phyloP scores from a whole-genome alignment of 1,140 invertebrate species.

The Andrena cerasifolii region DNA sequence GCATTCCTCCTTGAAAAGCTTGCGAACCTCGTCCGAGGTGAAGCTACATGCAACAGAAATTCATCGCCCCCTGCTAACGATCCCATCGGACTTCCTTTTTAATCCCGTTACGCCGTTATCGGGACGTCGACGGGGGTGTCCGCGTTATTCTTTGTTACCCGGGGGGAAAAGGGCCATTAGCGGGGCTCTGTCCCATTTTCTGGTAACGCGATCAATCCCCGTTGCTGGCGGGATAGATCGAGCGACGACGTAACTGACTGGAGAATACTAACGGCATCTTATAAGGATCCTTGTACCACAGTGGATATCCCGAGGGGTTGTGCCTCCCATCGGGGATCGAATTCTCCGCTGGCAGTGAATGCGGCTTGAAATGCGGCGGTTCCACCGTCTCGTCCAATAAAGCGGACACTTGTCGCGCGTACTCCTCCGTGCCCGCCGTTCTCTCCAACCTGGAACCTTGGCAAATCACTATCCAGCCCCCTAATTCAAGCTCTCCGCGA shows the following conservation, averaged over 20 bases:
- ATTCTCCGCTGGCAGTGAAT: constrained; percentile 61
- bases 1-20: constrained; percentile 10
- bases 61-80: too few relatives aligned
- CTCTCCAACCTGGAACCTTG: constrained; percentile 60
- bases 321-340: constrained; percentile 55
- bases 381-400: constrained; percentile 68
- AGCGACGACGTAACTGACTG: constrained; percentile 13
- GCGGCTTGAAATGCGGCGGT: constrained; percentile 64
- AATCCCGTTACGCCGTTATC: constrained; percentile 20
- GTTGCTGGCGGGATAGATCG: not conserved
- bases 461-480: not conserved
- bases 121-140: not conserved
- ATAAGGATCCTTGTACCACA: constrained; percentile 70
- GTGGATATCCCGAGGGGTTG: constrained; percentile 56
- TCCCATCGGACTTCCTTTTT: not conserved
- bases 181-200: constrained; percentile 3
- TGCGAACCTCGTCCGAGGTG: constrained; percentile 1
- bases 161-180: not conserved
- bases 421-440: constrained; percentile 58
- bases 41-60: too few relatives aligned
- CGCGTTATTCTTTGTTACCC: constrained; percentile 19
- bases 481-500: too few relatives aligned
- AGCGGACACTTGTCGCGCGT: constrained; percentile 64
- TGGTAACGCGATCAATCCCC: constrained; percentile 16
- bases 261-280: constrained; percentile 59